Conservation (phyloP, 1,140 invertebrate genomes). For the Drosophila mauritiana region DNA sequence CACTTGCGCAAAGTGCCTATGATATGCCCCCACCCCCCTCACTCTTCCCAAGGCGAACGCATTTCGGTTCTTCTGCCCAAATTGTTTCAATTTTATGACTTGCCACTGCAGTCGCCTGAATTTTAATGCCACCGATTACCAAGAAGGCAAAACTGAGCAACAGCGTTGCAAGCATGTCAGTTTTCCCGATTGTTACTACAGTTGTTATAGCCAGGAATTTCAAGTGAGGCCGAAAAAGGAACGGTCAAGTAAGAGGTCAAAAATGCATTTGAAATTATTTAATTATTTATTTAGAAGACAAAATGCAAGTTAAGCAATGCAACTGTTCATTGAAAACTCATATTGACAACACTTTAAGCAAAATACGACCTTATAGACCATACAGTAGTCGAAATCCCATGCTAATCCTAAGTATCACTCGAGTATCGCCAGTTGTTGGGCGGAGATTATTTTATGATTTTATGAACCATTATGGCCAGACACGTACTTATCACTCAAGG, state of each 20-base stretch:
- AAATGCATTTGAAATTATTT: neutral
- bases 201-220: conserved; percentile 9
- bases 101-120: conserved; percentile 75
- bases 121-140: conserved; percentile 70
- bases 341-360: too few species aligned
- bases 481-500: conserved; percentile 22
- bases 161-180: conserved; percentile 30
- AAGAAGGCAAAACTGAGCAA: conserved; percentile 49
- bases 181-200: conserved; percentile 40
- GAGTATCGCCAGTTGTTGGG: too few species aligned
- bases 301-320: neutral
- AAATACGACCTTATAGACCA: too few species aligned
- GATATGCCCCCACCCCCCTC: conserved; percentile 26
- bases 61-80: conserved; percentile 42
- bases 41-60: neutral
- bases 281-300: neutral
- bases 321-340: too few species aligned
- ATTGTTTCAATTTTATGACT: conserved; percentile 70
- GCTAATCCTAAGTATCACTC: too few species aligned
- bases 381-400: too few species aligned
- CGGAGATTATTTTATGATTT: neutral
- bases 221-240: neutral
- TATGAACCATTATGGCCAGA: conserved; percentile 24
- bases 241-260: neutral
- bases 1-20: conserved; percentile 75